Conservation (phyloP, 2,797 vertebrate species). For the Galaxias olidus region DNA sequence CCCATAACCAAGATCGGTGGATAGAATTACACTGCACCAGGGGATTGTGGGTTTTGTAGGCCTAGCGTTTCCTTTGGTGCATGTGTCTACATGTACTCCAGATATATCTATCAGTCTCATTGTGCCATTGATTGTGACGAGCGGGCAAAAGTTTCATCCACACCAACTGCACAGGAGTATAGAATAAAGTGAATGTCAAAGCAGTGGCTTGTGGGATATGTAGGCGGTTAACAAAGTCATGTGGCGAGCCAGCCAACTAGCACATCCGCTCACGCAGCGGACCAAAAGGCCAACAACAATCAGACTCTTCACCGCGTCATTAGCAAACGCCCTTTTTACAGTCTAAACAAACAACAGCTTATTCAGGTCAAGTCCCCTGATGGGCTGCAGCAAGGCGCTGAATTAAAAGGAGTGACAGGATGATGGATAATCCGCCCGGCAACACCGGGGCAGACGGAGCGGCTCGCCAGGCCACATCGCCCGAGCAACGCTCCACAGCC, state of each 20-base stretch:
- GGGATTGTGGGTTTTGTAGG: no score
- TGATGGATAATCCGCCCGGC: constrained; percentile 62
- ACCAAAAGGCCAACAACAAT: constrained; percentile 31
- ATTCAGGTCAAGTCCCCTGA: constrained; percentile 60
- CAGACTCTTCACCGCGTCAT: constrained; percentile 47
- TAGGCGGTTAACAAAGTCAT: no score
- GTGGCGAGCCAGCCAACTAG: neutral
- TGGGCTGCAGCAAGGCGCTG: constrained; percentile 36
- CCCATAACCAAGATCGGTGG: constrained; percentile 13
- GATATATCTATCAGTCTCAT: neutral
- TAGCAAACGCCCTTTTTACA: constrained; percentile 56
- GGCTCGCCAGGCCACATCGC: constrained; percentile 29
- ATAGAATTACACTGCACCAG: no score
- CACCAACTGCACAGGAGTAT: no score
- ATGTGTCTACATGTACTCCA: neutral
- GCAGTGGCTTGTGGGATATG: no score
- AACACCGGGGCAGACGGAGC: constrained; percentile 13
- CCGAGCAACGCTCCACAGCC: constrained; percentile 11
- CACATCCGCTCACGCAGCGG: neutral
- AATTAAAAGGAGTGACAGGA: constrained; percentile 63
- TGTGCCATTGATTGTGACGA: no score
- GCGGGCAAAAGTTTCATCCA: no score
- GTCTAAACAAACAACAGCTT: constrained; percentile 58
- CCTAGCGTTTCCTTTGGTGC: constrained; percentile 15
- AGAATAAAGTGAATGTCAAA: no score